These are phyloP conservation scores for Clunio marinus DNA, from an alignment of 2,888 invertebrate genomes.

Conservation along the genomic window DNA sequence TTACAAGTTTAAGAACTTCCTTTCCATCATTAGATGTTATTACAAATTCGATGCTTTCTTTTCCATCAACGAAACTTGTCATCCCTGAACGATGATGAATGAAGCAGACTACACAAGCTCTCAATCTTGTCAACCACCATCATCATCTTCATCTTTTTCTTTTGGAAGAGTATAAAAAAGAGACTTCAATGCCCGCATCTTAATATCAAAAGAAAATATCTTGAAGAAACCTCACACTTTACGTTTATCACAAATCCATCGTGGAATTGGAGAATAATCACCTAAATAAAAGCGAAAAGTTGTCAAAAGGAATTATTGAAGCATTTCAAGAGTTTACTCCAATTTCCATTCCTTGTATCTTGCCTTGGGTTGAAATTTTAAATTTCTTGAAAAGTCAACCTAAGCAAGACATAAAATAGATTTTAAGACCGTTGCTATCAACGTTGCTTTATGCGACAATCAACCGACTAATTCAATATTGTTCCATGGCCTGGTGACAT, in stretches of 20 bases:
- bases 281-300: not conserved
- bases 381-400: not conserved
- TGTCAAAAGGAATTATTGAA: slow-evolving; percentile 27
- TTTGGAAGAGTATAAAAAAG: not conserved
- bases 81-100: too few species aligned
- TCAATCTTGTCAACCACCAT: too few species aligned
- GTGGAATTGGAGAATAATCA: too few species aligned
- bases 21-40: slow-evolving; percentile 14
- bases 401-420: not conserved
- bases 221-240: too few species aligned
- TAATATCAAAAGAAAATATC: too few species aligned
- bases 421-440: slow-evolving; percentile 5
- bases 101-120: too few species aligned
- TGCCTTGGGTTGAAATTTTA: too few species aligned
- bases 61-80: not conserved
- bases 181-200: slow-evolving; percentile 39
- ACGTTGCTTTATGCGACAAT: not conserved
- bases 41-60: not conserved
- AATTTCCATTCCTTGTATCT: slow-evolving; percentile 12
- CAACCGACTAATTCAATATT: not conserved
- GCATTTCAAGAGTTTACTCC: slow-evolving; percentile 31
- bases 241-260: too few species aligned
- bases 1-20: slow-evolving; percentile 21
- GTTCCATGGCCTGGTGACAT: slow-evolving; percentile 21
- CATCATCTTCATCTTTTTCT: not conserved